These are phyloP conservation scores for Pseudocheirus occidentalis DNA, from an alignment of 2,797 vertebrate genomes.

Conservation along the genomic window DNA sequence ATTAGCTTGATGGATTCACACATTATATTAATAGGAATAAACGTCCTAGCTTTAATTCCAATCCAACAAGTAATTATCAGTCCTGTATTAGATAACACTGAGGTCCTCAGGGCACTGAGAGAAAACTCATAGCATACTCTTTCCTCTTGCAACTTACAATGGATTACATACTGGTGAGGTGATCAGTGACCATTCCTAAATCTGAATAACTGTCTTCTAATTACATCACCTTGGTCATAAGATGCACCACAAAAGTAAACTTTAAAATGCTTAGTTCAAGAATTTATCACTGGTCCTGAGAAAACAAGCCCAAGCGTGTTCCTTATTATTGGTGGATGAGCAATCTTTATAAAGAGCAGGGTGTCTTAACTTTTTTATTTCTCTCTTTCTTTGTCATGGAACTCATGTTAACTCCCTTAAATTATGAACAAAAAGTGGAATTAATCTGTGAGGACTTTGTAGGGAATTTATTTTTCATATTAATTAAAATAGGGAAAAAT, in stretches of 20 bases:
- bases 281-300: not conserved
- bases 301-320: not conserved
- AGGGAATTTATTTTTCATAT: conserved; percentile 1
- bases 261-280: not conserved
- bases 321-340: not conserved
- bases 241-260: not conserved
- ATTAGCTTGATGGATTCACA: not conserved
- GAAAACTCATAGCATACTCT: not conserved
- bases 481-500: not conserved
- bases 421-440: not conserved
- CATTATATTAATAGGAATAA: not conserved
- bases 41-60: not conserved
- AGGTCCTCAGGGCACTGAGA: not conserved
- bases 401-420: not conserved
- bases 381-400: not conserved
- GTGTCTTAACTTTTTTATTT: not conserved
- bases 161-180: not conserved
- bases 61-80: not conserved
- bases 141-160: not conserved
- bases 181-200: no score
- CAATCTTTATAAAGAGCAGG: not conserved
- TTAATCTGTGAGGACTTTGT: not conserved
- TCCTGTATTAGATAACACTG: not conserved
- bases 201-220: not conserved
- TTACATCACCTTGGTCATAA: not conserved